Evolutionary conservation across 2,888 invertebrate species (phyloP).

Genomic region (Plutella xylostella): DNA sequence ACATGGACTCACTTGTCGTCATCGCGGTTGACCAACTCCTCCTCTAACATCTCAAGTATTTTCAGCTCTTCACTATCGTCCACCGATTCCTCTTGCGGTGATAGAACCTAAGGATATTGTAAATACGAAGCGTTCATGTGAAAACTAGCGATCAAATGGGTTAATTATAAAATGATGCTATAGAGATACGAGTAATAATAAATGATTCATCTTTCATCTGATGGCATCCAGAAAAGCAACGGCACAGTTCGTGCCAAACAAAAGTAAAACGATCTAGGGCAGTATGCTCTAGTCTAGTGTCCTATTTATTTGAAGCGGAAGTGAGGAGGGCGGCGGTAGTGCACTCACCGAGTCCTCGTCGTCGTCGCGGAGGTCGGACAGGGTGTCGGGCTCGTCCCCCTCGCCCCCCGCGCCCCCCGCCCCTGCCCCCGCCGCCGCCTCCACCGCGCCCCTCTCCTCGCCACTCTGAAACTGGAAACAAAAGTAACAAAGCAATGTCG

Average conservation of each 20-base stretch:
- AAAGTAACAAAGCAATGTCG: conserved; percentile 13
- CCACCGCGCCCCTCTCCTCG: conserved; percentile 41
- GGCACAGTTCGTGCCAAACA: conserved; percentile 1
- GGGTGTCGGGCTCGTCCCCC: conserved; percentile 45
- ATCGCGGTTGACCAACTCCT: conserved; percentile 87
- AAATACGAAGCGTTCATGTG: conserved; percentile 33
- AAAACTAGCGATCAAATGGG: conserved; percentile 1
- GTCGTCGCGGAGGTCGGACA: conserved; percentile 66
- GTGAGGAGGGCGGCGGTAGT: conserved; percentile 22
- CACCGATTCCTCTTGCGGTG: conserved; percentile 57
- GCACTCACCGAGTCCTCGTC: conserved; percentile 79
- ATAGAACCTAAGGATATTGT: conserved; percentile 60
- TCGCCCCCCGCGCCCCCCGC: conserved; percentile 32
- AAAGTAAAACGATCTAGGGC: conserved; percentile 5
- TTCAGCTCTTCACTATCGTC: conserved; percentile 80
- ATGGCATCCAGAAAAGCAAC: not conserved
- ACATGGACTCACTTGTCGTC: conserved; percentile 76
- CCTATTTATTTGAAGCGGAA: conserved; percentile 33
- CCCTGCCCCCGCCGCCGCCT: conserved; percentile 32
- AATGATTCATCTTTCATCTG: not conserved
- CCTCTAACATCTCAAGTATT: conserved; percentile 78
- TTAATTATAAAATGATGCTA: not conserved
- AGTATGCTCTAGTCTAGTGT: conserved; percentile 45
- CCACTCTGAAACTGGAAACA: conserved; percentile 27
- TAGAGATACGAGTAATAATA: too few relatives aligned